Percentiles rank a stretch among this genome's conserved stretches.
phyloP scores from a whole-genome alignment of 2,888 invertebrate species.

The Dyspetes luteomarginatus region DNA sequence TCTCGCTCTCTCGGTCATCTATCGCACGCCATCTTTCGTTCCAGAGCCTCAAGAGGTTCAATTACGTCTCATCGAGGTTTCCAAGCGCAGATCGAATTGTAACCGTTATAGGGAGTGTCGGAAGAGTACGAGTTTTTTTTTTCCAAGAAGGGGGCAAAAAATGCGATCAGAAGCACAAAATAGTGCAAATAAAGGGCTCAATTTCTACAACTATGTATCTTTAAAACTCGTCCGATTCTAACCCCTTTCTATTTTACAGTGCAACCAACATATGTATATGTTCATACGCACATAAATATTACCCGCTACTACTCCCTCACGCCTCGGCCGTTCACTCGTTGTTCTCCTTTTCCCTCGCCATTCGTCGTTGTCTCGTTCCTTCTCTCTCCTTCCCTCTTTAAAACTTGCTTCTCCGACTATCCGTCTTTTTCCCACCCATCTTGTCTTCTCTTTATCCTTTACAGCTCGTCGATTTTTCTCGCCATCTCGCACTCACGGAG shows the following conservation, averaged over 20 bases:
- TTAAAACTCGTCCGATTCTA: background rate
- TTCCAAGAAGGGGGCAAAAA: background rate
- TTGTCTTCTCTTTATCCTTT: conserved; percentile 16
- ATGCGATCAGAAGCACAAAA: background rate
- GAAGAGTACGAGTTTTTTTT: too few species aligned
- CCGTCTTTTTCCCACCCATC: conserved; percentile 39
- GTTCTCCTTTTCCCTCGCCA: conserved; percentile 33
- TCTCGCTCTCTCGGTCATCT: conserved; percentile 7
- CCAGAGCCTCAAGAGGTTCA: background rate
- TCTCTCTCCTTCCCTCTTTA: conserved; percentile 32
- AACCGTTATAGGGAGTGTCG: background rate
- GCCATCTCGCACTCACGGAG: conserved; percentile 34
- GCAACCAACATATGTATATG: background rate
- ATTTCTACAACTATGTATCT: background rate
- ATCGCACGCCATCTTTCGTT: background rate
- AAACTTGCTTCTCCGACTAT: conserved; percentile 45
- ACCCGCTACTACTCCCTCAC: conserved; percentile 30
- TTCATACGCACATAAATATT: conserved; percentile 9
- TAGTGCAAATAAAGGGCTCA: background rate
- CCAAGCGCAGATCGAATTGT: background rate
- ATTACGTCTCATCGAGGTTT: background rate
- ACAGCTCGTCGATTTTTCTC: conserved; percentile 19
- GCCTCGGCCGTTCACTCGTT: conserved; percentile 61
- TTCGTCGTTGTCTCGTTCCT: conserved; percentile 26
- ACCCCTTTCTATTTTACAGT: background rate